Evolutionary conservation across 2,888 invertebrate species (phyloP).

Genomic region (Drosophila anomalipes): DNA sequence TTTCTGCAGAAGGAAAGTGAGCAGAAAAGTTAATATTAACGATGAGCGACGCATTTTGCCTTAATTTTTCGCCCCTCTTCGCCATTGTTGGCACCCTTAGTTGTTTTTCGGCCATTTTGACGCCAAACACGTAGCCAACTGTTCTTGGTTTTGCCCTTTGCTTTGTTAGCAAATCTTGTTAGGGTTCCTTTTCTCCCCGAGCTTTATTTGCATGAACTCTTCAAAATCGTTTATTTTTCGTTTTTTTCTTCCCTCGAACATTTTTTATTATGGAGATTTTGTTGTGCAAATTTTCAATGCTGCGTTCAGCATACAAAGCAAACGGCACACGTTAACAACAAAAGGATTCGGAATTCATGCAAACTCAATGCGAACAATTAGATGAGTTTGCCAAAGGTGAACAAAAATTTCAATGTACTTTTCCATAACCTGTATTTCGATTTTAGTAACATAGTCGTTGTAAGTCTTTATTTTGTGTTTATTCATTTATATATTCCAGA

Average conservation of each 20-base stretch:
- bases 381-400: slow-evolving; percentile 45
- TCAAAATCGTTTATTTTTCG: slow-evolving; percentile 71
- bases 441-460: not conserved
- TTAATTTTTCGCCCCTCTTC: slow-evolving; percentile 60
- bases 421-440: slow-evolving; percentile 13
- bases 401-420: slow-evolving; percentile 33
- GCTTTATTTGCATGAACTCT: slow-evolving; percentile 63
- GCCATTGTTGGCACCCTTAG: slow-evolving; percentile 4
- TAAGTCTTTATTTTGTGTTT: not conserved
- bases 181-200: slow-evolving; percentile 49
- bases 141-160: slow-evolving; percentile 54
- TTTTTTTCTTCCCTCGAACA: not conserved
- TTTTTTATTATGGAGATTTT: slow-evolving; percentile 66
- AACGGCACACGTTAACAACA: slow-evolving; percentile 45
- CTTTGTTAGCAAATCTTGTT: slow-evolving; percentile 75
- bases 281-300: slow-evolving; percentile 72
- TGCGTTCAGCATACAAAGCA: slow-evolving; percentile 70
- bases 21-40: slow-evolving; percentile 81
- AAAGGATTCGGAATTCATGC: slow-evolving; percentile 50
- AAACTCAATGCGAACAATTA: slow-evolving; percentile 54
- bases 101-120: slow-evolving; percentile 69
- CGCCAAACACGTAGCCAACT: slow-evolving; percentile 75
- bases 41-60: slow-evolving; percentile 75
- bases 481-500: not conserved
- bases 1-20: slow-evolving; percentile 70